These are phyloP conservation scores for Sinocyclocheilus grahami DNA, from an alignment of 2,113 vertebrate species.

Conservation along the genomic window DNA sequence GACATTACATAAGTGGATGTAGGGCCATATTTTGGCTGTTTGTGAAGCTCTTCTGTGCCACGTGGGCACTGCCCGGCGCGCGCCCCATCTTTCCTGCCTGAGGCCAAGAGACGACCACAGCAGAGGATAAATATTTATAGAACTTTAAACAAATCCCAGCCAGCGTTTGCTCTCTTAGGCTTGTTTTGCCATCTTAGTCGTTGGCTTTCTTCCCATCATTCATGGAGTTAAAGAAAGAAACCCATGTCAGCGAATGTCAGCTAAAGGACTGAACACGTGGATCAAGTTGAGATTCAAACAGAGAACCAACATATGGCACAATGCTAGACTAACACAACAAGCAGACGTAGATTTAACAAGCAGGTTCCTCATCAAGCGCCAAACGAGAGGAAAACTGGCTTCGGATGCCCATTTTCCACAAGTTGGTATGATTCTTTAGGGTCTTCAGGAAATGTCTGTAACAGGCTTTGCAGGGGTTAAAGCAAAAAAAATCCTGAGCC, in stretches of 20 bases:
- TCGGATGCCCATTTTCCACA: not conserved
- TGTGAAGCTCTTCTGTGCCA: not conserved
- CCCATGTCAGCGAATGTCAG: not conserved
- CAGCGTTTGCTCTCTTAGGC: not conserved
- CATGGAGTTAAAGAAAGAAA: not conserved
- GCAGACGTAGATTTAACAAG: not conserved
- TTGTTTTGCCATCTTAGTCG: not conserved
- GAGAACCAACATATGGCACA: not conserved
- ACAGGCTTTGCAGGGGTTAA: too few species aligned
- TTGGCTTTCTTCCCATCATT: not conserved
- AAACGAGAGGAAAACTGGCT: not conserved
- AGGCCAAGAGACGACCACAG: not conserved
- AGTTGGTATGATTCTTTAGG: too few species aligned
- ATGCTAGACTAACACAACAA: not conserved
- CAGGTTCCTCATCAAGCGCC: not conserved
- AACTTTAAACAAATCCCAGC: not conserved
- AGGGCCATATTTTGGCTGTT: not conserved
- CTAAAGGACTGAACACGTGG: not conserved
- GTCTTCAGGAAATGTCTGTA: too few species aligned
- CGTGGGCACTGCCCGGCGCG: not conserved
- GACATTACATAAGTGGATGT: not conserved
- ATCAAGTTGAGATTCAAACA: not conserved
- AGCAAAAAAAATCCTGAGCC: too few species aligned
- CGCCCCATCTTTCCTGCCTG: too few species aligned
- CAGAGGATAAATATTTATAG: slow-evolving; percentile 11